Evolutionary conservation across 2,113 vertebrate genomes (phyloP), one percentile per base, ranked within the genome.

Genomic region (Tenebrosternarchus preto): DNA sequence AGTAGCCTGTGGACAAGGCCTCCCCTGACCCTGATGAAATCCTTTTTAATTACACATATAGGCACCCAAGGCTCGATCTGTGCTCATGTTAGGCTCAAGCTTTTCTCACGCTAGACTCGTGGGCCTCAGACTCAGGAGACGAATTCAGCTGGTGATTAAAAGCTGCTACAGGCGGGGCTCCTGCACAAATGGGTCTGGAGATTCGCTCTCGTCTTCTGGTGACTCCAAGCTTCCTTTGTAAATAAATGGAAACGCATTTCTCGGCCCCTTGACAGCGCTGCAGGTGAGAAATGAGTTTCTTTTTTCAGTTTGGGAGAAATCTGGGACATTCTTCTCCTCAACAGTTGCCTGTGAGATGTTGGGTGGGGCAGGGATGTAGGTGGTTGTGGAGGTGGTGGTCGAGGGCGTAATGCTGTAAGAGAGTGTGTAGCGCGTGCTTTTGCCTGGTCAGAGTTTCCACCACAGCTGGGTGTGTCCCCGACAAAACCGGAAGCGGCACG

Each of bases 11-110:
- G 24, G n/a, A 20, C 2, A 9, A 78, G n/a, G 57, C 55, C 57
- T 36, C 55, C 31, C 46, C 20, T 31, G 70, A 71, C 71, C 59
- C 33, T 4, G 20, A 73, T 61, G 1, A 57, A 72, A 84, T 84
- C 68, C 72, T 25, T 77, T 88, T 89, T 84, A 82, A 82, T 84
- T 81, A 79, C 27, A 72, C 5, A 6, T 55, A 67, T 36, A 9
- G 69, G 57, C 50, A 56, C 46, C 74, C 31, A 0, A 53, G 73
- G 70, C 57, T 36, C 73, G 43, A 50, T 50, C 8, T 50, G 11
- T 50, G 27, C 53, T 74, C 61, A 25, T 46, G 29, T 22, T 74
- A 33, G 19, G 6, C 29, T 70, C 5, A 33, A 75, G 46, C 67
- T 66, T 60, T 50, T 9, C 43, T 50, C 43, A 16, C 27, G 50